Base-by-base conservation (phyloP, 2,797 vertebrate species). In the Capromys pilorides region DNA sequence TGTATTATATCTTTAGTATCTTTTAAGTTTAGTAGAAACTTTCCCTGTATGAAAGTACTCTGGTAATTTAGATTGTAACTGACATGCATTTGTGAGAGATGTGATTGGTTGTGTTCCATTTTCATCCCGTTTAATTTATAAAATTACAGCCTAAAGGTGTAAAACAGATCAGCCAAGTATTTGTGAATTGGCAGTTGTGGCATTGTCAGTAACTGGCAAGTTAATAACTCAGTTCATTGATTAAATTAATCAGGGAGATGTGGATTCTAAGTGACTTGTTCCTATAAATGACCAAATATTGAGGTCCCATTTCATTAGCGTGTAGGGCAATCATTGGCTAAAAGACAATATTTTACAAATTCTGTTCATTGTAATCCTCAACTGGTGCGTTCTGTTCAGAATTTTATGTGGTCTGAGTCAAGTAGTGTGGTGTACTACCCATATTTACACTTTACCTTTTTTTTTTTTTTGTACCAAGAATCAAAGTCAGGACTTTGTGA, bases 291-390 rank as follows among this genome's bases (percentile, higher is more conserved):
- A 83, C 14, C 66, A 84, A 21, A 57, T 41, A 45, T 8, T 90
- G 11, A 41, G 73, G 39, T 45, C 64, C 16, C 31, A 24, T 84
- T 86, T 87, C 73, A 80, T 57, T 95, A 92, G 93, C 83, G 67
- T 26, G 57, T 31, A 59, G 41, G 31, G 28, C 28, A 86, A n/a
- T 51, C 64, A 36, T 31, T 66, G 39, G 28, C 9, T 62, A 36
- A 26, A 86, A 61, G 73, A 73, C 69, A 19, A 18, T 78, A 59
- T 45, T 45, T 45, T 8, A 45, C 45, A 45, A 45, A 77, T 67
- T 94, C 18, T 1, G n/a, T 33, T 28, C 45, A 6, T 36, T 81
- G 41, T 89, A 86, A 66, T 71, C 18, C 18, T 85, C 26, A 36
- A 1, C 13, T 77, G 41, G 10, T 73, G 36, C 12, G 0, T 49